These are phyloP conservation scores for Ameiurus melas DNA, from an alignment of 2,113 vertebrate genomes.

Conservation along the genomic window DNA sequence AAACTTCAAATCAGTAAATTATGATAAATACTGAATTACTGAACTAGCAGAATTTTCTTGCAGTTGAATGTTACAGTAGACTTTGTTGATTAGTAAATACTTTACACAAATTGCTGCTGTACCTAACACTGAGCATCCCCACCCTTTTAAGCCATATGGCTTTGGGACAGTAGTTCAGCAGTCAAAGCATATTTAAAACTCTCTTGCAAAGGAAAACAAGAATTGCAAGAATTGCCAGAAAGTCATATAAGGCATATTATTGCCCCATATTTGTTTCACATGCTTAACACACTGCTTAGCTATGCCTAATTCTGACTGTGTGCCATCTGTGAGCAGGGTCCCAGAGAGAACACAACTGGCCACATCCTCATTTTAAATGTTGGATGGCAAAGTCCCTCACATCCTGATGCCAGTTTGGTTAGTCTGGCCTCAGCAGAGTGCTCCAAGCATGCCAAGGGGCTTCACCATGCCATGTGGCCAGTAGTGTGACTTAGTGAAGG, in stretches of 20 bases:
- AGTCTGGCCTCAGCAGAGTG: neutral
- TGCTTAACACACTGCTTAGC: conserved; percentile 21
- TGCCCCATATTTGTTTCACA: conserved; percentile 3
- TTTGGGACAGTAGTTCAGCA: conserved; percentile 35
- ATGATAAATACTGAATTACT: neutral
- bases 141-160: conserved; percentile 38
- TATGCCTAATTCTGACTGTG: neutral
- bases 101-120: neutral
- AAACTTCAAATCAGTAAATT: neutral
- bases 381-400: neutral
- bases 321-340: conserved; percentile 22
- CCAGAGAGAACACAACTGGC: conserved; percentile 25
- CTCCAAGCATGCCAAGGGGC: conserved; percentile 5
- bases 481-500: neutral
- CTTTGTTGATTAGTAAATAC: neutral
- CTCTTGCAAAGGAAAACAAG: conserved; percentile 26
- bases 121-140: conserved; percentile 20
- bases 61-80: neutral
- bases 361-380: conserved; percentile 16
- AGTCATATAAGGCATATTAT: neutral
- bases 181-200: conserved; percentile 34
- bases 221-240: conserved; percentile 26
- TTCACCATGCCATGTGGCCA: neutral
- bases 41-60: neutral
- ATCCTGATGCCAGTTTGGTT: neutral